Base-by-base conservation (phyloP, 2,797 vertebrate genomes). In the Pseudomugil gertrudae region DNA sequence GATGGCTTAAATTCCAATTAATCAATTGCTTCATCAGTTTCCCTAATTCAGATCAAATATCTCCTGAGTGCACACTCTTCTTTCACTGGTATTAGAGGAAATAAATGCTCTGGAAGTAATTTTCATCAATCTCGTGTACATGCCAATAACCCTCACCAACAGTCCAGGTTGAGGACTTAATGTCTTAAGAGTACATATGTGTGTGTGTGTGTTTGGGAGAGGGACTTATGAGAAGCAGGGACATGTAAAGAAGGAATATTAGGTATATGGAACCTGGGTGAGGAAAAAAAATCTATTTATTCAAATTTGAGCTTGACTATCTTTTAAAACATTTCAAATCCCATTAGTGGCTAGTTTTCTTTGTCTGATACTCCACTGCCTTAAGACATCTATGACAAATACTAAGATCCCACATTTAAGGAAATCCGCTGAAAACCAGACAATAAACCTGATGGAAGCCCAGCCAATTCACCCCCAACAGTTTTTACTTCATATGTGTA, bases 1-100 rank as follows among this genome's bases (percentile, higher is more conserved):
- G 95, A 97, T 96, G 95, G 96, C 95, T 97, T 96, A 93, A 96
- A 96, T 98, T 97, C 95, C 96, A 96, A 96, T 98, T 96, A 96
- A 97, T 98, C 96, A 97, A 95, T 97, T 95, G 95, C 94, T 97
- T 96, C 95, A 95, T 97, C 87, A 89, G 93, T 96, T 98, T 95
- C 94, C 94, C 95, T 97, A 96, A 97, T 97, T 97, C 96, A 96
- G 96, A 97, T 97, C 95, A 98, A 96, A 95, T 97, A 95, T 96
- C 96, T 96, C 94, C 92, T 91, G 94, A 95, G 94, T 93, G 93
- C 93, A 92, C 92, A 92, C 83, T 92, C 89, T 91, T 95, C 94
- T 94, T 95, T 94, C 83, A 90, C 85, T 89, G 87, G 90, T 95
- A 94, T 96, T 96, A 95, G 92, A 89, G 95, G 93, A 97, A 96